Evolutionary conservation across 2,113 vertebrate genomes (phyloP), one percentile per base, ranked within the genome.

Genomic region (Benitochromis conjunctus): DNA sequence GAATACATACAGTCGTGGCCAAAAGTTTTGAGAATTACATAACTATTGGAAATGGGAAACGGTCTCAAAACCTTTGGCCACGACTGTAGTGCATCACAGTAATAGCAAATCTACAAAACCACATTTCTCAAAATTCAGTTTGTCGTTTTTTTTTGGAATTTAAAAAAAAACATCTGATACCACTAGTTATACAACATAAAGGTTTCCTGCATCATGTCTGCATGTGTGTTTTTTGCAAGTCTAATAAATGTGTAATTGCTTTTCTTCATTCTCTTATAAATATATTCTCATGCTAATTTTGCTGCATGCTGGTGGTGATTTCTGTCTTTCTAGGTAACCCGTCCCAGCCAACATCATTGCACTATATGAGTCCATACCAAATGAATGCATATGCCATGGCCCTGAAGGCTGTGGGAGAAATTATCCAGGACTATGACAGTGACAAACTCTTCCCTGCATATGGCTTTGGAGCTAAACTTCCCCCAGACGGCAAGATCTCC

Each of bases 401-500:
- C 0, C 94, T 98, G 88, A 98, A 98, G 92, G 97, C 98, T 1
- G 98, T 98, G 77, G 98, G 98, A 7, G 97, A 98, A 92, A 97
- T 98, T 38, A 79, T 76, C 46, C 71, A 76, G 71, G 71, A 76
- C 71, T 76, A 76, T 51, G 71, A 76, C 26, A 76, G 71, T 0
- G 98, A 98, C 96, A 98, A 98, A 92, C 97, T 98, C 85, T 98
- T 98, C 92, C 98, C 98, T 0, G 98, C 98, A 10, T 98, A 98
- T 0, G 98, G 98, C 84, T 98, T 98, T 2, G 98, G 98, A 1
- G 98, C 98, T 86, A 98, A 98, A 93, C 92, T 98, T 74, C 98
- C 98, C 19, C 98, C 98, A 0, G 97, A 98, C 0, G 98, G 97
- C 86, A 97, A 98, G 90, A 97, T 98, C 91, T 98, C 98, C 89